These are phyloP conservation scores for Apamea sordens DNA, from an alignment of 2,888 invertebrate species.

Conservation along the genomic window DNA sequence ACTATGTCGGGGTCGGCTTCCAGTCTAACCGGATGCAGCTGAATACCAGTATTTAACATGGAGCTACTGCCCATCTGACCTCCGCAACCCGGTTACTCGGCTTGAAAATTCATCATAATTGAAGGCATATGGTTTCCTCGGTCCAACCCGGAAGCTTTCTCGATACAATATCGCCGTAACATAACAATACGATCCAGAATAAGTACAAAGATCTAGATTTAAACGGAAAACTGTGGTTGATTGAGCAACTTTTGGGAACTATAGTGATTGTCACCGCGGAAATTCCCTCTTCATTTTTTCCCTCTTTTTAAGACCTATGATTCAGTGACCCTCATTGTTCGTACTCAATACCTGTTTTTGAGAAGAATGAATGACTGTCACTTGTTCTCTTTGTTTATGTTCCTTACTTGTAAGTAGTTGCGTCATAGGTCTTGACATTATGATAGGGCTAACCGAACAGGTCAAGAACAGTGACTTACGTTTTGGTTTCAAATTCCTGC, in stretches of 20 bases:
- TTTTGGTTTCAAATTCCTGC: not conserved
- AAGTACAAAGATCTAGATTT: conserved; percentile 55
- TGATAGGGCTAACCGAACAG: not conserved
- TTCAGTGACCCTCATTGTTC: conserved; percentile 52
- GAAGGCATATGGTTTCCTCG: not conserved
- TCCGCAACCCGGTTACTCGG: not conserved
- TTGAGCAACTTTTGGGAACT: conserved; percentile 71
- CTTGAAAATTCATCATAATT: not conserved
- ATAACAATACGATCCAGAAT: conserved; percentile 59
- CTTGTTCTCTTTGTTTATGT: conserved; percentile 36
- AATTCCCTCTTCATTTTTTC: conserved; percentile 64
- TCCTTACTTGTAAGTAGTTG: conserved; percentile 7
- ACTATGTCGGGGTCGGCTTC: not conserved
- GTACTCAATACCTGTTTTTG: conserved; percentile 19
- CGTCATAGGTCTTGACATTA: conserved; percentile 23
- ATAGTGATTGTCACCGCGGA: conserved; percentile 60
- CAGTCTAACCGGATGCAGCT: not conserved
- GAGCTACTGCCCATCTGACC: not conserved
- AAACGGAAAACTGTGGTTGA: conserved; percentile 73
- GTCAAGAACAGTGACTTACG: conserved; percentile 11
- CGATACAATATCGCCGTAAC: not conserved
- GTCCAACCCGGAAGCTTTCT: not conserved
- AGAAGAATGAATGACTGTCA: conserved; percentile 38
- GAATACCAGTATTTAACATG: not conserved
- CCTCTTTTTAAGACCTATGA: conserved; percentile 55